These are phyloP conservation scores for Actias luna DNA, from an alignment of 2,888 invertebrate genomes.

Conservation along the genomic window DNA sequence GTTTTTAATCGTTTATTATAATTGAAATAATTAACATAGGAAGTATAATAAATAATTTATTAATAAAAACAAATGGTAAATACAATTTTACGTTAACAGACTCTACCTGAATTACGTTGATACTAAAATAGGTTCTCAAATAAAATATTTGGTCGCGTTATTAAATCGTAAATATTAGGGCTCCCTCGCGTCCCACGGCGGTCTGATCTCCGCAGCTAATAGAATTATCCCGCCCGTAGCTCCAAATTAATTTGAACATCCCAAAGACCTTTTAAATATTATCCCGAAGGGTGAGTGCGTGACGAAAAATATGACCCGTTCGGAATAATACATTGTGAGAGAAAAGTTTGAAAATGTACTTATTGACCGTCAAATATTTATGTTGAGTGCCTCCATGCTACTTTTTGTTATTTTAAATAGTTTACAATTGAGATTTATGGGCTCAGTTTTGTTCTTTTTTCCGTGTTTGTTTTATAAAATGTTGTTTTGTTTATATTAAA, in stretches of 20 bases:
- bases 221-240: slow-evolving; percentile 64
- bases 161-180: slow-evolving; percentile 58
- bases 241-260: slow-evolving; percentile 61
- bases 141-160: slow-evolving; percentile 48
- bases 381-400: background rate
- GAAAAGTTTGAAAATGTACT: slow-evolving; percentile 9
- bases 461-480: background rate
- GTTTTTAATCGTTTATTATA: too few species aligned
- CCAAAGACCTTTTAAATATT: slow-evolving; percentile 56
- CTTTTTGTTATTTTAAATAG: background rate
- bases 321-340: slow-evolving; percentile 12
- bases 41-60: too few species aligned
- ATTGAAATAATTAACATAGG: too few species aligned
- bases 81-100: background rate
- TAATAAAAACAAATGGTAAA: too few species aligned
- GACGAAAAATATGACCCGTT: slow-evolving; percentile 26
- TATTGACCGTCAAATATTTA: background rate
- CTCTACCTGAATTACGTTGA: background rate
- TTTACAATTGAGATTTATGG: background rate
- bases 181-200: slow-evolving; percentile 36
- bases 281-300: slow-evolving; percentile 43
- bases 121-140: slow-evolving; percentile 23
- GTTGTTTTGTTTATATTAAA: background rate
- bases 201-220: slow-evolving; percentile 53
- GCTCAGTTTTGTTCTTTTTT: background rate